These are phyloP conservation scores for Hippopotamus amphibius DNA, from an alignment of 2,113 vertebrate genomes.

Conservation along the genomic window DNA sequence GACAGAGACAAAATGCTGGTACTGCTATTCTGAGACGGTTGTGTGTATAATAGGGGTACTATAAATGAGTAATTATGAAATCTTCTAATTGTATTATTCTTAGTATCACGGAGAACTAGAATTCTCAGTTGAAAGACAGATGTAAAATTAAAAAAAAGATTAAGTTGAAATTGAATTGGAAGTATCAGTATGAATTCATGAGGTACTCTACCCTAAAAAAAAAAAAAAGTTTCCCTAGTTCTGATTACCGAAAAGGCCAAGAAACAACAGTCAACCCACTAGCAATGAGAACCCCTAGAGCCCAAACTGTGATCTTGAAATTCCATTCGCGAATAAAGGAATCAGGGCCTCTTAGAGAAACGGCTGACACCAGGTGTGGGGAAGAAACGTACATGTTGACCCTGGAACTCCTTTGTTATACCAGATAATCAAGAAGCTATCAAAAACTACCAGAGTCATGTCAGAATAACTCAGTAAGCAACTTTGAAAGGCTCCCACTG, in stretches of 20 bases:
- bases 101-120: not conserved
- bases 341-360: not conserved
- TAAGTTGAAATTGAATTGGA: not conserved
- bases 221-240: not conserved
- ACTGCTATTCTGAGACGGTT: not conserved
- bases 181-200: not conserved
- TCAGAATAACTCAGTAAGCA: conserved; percentile 10
- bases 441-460: not conserved
- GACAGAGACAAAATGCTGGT: not conserved
- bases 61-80: not conserved
- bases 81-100: not conserved
- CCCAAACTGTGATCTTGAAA: not conserved
- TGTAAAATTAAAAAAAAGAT: not conserved
- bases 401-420: not conserved
- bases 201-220: not conserved
- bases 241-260: not conserved
- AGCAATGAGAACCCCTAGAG: not conserved
- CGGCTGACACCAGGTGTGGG: not conserved
- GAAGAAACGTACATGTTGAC: not conserved
- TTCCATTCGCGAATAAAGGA: not conserved
- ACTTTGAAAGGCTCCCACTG: not conserved
- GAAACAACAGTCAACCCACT: not conserved
- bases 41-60: not conserved
- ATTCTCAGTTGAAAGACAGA: not conserved
- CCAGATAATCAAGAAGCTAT: not conserved